Conservation (phyloP, 2,797 vertebrate species). For the Buceros bicornis region DNA sequence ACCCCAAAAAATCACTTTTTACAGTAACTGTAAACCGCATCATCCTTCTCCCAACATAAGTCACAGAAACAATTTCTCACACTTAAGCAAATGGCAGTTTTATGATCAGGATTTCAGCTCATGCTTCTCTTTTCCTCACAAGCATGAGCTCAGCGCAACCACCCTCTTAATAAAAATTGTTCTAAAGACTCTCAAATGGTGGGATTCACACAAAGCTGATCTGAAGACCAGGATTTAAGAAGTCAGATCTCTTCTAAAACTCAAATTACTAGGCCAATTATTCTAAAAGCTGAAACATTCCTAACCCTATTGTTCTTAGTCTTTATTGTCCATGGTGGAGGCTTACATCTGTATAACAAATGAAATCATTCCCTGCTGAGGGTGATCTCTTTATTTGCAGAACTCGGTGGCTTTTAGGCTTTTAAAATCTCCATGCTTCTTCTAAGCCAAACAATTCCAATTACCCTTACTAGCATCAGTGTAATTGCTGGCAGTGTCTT, state of each 20-base stretch:
- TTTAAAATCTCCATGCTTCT: neutral
- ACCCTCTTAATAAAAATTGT: neutral
- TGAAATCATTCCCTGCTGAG: neutral
- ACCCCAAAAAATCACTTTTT: neutral
- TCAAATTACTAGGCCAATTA: neutral
- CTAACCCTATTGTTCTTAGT: neutral
- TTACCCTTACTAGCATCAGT: neutral
- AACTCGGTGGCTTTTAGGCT: neutral
- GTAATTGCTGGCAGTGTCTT: neutral
- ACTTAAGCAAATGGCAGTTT: neutral
- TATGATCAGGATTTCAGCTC: neutral
- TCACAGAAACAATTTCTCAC: neutral
- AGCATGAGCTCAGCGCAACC: neutral
- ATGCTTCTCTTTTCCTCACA: neutral
- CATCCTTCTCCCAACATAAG: neutral
- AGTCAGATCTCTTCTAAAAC: neutral
- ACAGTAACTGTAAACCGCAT: neutral
- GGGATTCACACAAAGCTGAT: neutral
- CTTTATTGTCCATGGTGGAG: neutral
- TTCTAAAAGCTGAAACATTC: neutral
- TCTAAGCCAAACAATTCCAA: neutral
- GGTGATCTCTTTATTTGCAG: neutral
- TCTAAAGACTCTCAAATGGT: neutral
- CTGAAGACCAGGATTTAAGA: neutral
- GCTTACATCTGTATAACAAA: neutral